phyloP scores from a whole-genome alignment of 1,140 invertebrate species.

The Zeugodacus cucurbitae region DNA sequence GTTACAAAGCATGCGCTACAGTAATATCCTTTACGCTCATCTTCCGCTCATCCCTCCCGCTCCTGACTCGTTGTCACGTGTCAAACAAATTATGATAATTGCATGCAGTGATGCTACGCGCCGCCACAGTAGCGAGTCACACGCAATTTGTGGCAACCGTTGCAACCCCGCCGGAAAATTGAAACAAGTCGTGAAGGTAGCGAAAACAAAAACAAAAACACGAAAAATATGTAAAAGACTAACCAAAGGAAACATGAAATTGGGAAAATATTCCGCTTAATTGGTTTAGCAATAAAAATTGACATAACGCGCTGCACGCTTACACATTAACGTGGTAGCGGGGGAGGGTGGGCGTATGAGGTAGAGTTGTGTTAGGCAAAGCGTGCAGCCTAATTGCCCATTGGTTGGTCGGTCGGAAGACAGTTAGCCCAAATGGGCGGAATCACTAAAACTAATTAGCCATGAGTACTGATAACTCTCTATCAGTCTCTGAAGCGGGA shows the following conservation, averaged over 20 bases:
- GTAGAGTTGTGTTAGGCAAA: not conserved
- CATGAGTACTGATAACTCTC: not conserved
- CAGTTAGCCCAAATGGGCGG: not conserved
- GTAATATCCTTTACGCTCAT: not conserved
- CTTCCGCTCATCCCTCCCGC: no score
- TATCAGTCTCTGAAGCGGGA: not conserved
- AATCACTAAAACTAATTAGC: conserved; percentile 1
- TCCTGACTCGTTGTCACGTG: conserved; percentile 59
- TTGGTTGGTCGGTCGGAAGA: not conserved
- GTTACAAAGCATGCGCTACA: not conserved
- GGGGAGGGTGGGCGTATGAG: not conserved
- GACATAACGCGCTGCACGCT: conserved; percentile 1
- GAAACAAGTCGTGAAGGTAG: not conserved
- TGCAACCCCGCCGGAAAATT: not conserved
- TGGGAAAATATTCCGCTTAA: conserved; percentile 27
- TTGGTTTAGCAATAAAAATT: conserved; percentile 37
- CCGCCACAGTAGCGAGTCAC: conserved; percentile 38
- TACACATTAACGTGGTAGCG: not conserved
- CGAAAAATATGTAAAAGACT: not conserved
- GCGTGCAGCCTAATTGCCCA: not conserved
- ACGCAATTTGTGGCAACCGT: conserved; percentile 14
- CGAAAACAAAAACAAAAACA: not conserved
- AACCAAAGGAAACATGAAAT: conserved; percentile 1
- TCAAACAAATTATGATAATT: conserved; percentile 66
- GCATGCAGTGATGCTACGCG: conserved; percentile 51